phyloP scores from a whole-genome alignment of 2,113 vertebrate genomes.

The Tenebrosternarchus preto region DNA sequence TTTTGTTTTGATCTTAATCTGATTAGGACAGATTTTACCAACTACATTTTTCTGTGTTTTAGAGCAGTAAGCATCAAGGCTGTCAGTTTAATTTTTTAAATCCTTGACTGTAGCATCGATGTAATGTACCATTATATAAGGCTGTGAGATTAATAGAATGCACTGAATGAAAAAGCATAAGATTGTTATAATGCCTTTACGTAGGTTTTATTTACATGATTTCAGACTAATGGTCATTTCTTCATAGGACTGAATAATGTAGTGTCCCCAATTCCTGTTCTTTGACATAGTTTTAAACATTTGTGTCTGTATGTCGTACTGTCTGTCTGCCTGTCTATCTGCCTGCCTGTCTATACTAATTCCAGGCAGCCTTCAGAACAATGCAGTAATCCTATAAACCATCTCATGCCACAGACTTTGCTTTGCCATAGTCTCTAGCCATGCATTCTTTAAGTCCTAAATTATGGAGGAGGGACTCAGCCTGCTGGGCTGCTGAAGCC shows the following conservation, averaged over 20 bases:
- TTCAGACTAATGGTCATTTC: not conserved
- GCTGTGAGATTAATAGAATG: no score
- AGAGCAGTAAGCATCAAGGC: not conserved
- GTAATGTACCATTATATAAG: no score
- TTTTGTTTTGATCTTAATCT: no score
- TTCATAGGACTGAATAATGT: not conserved
- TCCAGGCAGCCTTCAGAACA: slow-evolving; percentile 19
- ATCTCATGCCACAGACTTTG: slow-evolving; percentile 32
- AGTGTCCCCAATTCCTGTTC: not conserved
- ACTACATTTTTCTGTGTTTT: not conserved
- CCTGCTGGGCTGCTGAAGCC: slow-evolving; percentile 42
- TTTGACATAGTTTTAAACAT: not conserved
- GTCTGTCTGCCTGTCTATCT: slow-evolving; percentile 4
- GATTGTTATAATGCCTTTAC: not conserved
- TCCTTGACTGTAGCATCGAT: no score
- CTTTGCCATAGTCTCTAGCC: slow-evolving; percentile 26
- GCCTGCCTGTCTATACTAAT: slow-evolving; percentile 31
- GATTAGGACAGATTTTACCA: not conserved
- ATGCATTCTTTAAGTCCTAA: slow-evolving; percentile 44
- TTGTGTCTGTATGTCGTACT: not conserved
- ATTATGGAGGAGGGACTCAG: slow-evolving; percentile 54
- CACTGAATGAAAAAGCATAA: not conserved
- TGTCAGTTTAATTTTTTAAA: no score
- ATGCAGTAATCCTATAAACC: slow-evolving; percentile 41
- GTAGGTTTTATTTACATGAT: not conserved